phyloP scores from a whole-genome alignment of 1,140 invertebrate species.

The Helicoverpa armigera region DNA sequence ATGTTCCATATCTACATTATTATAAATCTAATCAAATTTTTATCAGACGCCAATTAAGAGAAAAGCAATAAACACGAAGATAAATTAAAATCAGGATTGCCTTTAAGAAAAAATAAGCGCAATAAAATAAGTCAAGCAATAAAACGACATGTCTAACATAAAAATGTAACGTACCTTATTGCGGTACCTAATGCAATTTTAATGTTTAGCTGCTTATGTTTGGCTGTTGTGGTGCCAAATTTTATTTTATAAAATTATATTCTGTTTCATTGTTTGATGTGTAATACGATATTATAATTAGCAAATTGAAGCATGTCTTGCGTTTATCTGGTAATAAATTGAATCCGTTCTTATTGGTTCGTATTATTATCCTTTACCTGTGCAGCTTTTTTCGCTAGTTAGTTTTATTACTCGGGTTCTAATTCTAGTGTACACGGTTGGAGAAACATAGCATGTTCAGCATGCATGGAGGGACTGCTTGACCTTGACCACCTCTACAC shows the following conservation, averaged over 20 bases:
- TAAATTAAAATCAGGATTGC: neutral
- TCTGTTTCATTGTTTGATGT: constrained; percentile 11
- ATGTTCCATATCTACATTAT: neutral
- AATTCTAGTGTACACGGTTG: no score
- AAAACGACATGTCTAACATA: neutral
- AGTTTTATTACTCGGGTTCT: no score
- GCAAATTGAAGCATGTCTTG: neutral
- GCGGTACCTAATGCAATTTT: no score
- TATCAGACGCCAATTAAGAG: neutral
- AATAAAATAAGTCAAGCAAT: constrained; percentile 1
- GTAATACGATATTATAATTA: constrained; percentile 16
- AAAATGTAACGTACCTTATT: no score
- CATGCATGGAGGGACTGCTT: no score
- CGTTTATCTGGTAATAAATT: neutral
- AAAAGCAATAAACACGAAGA: neutral
- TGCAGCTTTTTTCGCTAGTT: no score
- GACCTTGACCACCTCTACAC: no score
- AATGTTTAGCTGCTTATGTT: constrained; percentile 38
- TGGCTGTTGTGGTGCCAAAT: constrained; percentile 37
- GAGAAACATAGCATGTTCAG: no score
- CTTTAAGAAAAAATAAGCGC: neutral
- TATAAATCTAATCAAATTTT: neutral
- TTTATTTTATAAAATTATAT: constrained; percentile 33
- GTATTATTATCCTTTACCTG: neutral
- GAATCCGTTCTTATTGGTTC: constrained; percentile 25